Conservation (phyloP, 2,888 invertebrate species). For the Xestia xanthographa region DNA sequence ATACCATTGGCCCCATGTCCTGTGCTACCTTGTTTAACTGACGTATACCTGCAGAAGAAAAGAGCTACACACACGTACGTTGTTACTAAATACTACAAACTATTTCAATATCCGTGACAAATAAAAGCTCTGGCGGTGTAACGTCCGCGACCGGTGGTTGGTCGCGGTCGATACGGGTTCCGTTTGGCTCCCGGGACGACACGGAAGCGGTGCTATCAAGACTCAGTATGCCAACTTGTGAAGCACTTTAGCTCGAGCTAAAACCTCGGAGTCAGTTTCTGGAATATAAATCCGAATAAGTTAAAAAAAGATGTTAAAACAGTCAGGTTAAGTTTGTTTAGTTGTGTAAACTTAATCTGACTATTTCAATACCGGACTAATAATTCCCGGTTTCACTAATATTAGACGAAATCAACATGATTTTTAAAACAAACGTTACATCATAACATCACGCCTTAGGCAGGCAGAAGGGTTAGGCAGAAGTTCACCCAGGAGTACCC, state of each 20-base stretch:
- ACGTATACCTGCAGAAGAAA: not conserved
- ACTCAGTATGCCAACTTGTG: not conserved
- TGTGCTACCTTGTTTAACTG: not conserved
- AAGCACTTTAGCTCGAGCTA: not conserved
- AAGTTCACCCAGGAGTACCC: too few species aligned
- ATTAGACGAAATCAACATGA: too few species aligned
- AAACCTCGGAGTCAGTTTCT: not conserved
- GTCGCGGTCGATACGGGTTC: slow-evolving; percentile 7
- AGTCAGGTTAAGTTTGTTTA: too few species aligned
- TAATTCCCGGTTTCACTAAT: too few species aligned
- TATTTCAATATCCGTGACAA: not conserved
- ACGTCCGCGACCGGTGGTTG: slow-evolving; percentile 1
- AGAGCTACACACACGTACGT: not conserved
- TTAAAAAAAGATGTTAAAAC: not conserved
- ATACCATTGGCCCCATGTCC: too few species aligned
- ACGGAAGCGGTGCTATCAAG: slow-evolving; percentile 10
- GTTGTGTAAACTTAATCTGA: not conserved
- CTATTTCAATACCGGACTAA: too few species aligned
- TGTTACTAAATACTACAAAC: not conserved
- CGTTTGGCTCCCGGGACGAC: not conserved
- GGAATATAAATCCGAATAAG: not conserved
- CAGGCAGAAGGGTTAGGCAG: too few species aligned
- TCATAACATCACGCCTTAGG: too few species aligned
- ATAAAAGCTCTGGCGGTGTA: not conserved
- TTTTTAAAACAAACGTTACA: too few species aligned